A percentile compares a stretch with the other conserved stretches of the same genome.
Conservation (phyloP, 2,113 vertebrate species). For the Lagenorhynchus albirostris region DNA sequence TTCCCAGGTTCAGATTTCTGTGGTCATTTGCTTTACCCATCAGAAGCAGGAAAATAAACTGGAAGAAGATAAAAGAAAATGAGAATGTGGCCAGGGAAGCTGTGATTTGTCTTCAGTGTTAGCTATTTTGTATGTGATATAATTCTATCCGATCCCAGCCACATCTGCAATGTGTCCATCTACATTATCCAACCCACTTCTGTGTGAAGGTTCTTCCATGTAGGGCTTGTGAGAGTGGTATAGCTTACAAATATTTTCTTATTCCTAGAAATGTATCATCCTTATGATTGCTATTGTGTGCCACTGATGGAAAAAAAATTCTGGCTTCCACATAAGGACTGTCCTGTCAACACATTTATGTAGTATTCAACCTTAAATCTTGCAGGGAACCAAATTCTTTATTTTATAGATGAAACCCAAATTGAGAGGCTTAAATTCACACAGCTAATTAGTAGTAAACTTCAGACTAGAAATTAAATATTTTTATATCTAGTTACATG, state of each 20-base stretch:
- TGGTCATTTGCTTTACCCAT: neutral
- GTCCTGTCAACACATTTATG: neutral
- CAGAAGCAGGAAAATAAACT: slow-evolving; percentile 5
- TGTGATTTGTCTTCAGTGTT: neutral
- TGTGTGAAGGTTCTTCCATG: neutral
- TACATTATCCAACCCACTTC: neutral
- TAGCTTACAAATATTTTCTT: neutral
- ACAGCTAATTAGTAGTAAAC: neutral
- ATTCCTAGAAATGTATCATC: neutral
- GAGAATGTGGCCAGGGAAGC: neutral
- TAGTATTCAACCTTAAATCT: neutral
- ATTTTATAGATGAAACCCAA: neutral
- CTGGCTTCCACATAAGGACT: neutral
- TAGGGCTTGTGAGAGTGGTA: neutral
- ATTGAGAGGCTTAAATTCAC: neutral
- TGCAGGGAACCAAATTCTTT: neutral
- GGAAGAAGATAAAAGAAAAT: slow-evolving; percentile 48
- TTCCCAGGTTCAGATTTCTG: neutral
- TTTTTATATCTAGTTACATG: neutral
- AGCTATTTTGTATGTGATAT: neutral
- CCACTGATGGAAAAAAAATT: neutral
- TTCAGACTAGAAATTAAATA: neutral
- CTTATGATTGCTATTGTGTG: neutral
- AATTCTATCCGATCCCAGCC: neutral
- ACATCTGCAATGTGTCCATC: neutral